Percentiles rank a stretch among this genome's conserved stretches.
phyloP scores from a whole-genome alignment of 2,113 vertebrate species.

The Xiphophorus maculatus region DNA sequence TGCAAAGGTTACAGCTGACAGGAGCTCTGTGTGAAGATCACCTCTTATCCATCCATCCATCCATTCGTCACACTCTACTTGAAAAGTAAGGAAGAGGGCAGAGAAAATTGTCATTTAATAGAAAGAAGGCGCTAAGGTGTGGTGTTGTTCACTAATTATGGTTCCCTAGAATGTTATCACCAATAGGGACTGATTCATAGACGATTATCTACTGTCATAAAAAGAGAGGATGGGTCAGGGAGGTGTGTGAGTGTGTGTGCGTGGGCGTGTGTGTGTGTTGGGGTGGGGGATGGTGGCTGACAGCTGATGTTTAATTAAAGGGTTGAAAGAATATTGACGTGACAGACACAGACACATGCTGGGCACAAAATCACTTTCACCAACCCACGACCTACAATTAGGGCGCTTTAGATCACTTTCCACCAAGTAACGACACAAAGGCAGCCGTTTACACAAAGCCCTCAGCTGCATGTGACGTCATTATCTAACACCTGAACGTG shows the following conservation, averaged over 20 bases:
- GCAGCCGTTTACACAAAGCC: neutral
- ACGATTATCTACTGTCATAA: slow-evolving; percentile 2
- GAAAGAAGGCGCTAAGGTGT: neutral
- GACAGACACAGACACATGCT: slow-evolving; percentile 44
- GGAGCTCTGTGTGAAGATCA: neutral
- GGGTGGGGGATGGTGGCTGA: slow-evolving; percentile 24
- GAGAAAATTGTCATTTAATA: neutral
- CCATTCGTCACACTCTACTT: neutral
- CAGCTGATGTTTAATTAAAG: slow-evolving; percentile 67
- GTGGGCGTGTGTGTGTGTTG: neutral
- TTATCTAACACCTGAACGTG: neutral
- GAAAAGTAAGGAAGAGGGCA: neutral
- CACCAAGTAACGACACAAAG: neutral
- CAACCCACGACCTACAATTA: slow-evolving; percentile 64
- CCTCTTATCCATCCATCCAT: neutral
- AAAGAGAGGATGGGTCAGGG: neutral
- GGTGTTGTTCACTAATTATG: slow-evolving; percentile 1
- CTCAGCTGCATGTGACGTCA: neutral
- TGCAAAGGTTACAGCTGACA: slow-evolving; percentile 1
- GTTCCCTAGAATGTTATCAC: neutral
- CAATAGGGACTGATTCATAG: neutral
- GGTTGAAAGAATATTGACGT: slow-evolving; percentile 66
- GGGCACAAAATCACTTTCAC: slow-evolving; percentile 63
- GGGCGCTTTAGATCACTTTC: slow-evolving; percentile 65
- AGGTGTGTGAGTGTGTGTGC: neutral